Percentiles rank a stretch among this genome's conserved stretches.
Evolutionary conservation across 37 sponge, comb jelly and placozoan species (phyloP).

Genomic region (Geodia barretti): DNA sequence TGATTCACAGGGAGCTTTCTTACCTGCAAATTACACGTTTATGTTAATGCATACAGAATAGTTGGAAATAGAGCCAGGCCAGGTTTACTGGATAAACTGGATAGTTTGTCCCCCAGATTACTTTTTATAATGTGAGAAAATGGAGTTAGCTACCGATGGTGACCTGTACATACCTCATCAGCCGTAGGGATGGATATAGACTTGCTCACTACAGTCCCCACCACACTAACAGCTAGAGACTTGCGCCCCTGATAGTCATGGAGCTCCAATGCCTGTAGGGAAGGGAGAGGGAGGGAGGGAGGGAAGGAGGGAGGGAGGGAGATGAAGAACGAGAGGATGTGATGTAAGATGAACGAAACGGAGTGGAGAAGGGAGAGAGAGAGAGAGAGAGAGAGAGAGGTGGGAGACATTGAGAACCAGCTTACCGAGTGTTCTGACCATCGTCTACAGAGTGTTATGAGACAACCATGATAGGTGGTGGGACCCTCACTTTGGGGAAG

Average conservation of each 20-base stretch:
- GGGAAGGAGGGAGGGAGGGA: no score
- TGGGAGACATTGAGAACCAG: no score
- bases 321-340: no score
- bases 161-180: conserved; percentile 61
- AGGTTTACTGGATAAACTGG: no score
- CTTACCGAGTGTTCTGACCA: no score
- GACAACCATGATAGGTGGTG: no score
- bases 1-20: background rate
- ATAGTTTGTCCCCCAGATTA: no score
- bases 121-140: no score
- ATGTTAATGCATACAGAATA: background rate
- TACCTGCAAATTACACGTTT: background rate
- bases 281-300: no score
- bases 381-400: background rate
- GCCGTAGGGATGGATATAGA: conserved; percentile 59
- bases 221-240: conserved; percentile 68
- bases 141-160: background rate
- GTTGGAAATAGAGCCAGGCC: background rate
- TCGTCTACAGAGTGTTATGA: no score
- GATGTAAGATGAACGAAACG: no score
- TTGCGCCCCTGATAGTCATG: conserved; percentile 78
- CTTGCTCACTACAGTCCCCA: conserved; percentile 75
- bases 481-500: conserved; percentile 59
- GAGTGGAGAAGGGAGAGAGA: background rate
- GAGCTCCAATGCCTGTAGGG: conserved; percentile 35